Conservation (phyloP, 37 sponge, comb jelly and placozoan species). For the Tethya wilhelma region DNA sequence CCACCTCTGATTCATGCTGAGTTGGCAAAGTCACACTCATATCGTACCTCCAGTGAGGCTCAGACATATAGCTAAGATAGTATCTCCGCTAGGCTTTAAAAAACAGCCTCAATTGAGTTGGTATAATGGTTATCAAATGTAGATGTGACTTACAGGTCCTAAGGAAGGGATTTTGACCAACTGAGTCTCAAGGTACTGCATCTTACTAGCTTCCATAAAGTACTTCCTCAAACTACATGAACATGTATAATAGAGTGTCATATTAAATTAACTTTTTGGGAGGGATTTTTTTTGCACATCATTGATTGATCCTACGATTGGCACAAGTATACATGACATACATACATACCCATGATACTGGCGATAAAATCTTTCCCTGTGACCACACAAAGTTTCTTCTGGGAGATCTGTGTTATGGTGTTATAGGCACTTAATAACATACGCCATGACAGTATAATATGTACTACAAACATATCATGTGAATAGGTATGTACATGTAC, state of each 20-base stretch:
- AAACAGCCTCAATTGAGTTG: too few species aligned
- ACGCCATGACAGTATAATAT: not conserved
- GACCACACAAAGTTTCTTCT: conserved; percentile 83
- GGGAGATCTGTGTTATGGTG: conserved; percentile 74
- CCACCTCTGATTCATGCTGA: too few species aligned
- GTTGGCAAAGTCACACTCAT: too few species aligned
- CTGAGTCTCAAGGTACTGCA: conserved; percentile 73
- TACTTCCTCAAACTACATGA: conserved; percentile 75
- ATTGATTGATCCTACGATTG: not conserved
- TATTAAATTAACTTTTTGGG: not conserved
- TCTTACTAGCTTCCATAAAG: conserved; percentile 71
- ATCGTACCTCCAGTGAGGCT: too few species aligned
- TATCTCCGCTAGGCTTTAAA: too few species aligned
- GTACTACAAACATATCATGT: not conserved
- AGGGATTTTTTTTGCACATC: not conserved
- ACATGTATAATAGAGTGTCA: conserved; percentile 2
- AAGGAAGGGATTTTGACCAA: conserved; percentile 81
- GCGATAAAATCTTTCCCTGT: conserved; percentile 88
- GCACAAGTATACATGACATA: not conserved
- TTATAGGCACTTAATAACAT: not conserved
- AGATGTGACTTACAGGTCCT: too few species aligned
- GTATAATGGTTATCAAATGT: too few species aligned
- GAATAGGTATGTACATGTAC: not conserved
- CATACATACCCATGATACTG: conserved; percentile 85
- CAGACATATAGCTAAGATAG: too few species aligned